phyloP scores from a whole-genome alignment of 2,797 vertebrate species.

The Pangasius djambal region DNA sequence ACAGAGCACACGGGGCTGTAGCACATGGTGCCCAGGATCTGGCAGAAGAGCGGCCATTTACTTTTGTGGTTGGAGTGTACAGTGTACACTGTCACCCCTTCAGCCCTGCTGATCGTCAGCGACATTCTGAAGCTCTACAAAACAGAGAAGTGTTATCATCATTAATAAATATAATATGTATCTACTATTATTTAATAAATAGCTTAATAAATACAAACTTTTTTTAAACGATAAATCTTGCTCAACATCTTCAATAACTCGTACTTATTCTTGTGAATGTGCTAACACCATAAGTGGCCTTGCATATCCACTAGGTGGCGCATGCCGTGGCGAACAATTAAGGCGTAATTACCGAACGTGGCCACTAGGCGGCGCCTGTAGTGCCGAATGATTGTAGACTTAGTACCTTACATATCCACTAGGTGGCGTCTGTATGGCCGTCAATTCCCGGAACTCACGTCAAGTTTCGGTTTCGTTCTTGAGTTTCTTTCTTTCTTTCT shows the following conservation, averaged over 20 bases:
- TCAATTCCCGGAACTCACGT: neutral
- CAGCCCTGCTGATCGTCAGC: conserved; percentile 54
- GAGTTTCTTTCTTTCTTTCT: neutral
- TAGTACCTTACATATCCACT: neutral
- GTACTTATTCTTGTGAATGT: neutral
- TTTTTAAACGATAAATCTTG: neutral
- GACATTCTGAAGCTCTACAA: conserved; percentile 64
- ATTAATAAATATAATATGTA: neutral
- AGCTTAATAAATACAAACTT: neutral
- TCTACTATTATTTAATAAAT: neutral
- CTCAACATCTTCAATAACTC: neutral
- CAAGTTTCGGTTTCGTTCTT: conserved; percentile 23
- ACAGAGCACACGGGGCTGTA: conserved; percentile 66
- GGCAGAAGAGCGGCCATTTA: conserved; percentile 65
- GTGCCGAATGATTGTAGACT: neutral
- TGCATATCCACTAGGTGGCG: neutral
- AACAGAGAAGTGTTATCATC: neutral
- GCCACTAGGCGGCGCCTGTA: neutral
- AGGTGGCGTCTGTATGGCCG: neutral
- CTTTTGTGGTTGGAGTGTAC: conserved; percentile 64
- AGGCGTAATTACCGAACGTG: neutral
- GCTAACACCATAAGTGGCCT: neutral
- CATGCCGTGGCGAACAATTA: neutral
- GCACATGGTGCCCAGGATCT: conserved; percentile 68
- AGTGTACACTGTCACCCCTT: conserved; percentile 69